Evolutionary conservation across 2,888 invertebrate species (phyloP), one percentile per base, ranked within the genome.

Genomic region (Corbicula japonica): DNA sequence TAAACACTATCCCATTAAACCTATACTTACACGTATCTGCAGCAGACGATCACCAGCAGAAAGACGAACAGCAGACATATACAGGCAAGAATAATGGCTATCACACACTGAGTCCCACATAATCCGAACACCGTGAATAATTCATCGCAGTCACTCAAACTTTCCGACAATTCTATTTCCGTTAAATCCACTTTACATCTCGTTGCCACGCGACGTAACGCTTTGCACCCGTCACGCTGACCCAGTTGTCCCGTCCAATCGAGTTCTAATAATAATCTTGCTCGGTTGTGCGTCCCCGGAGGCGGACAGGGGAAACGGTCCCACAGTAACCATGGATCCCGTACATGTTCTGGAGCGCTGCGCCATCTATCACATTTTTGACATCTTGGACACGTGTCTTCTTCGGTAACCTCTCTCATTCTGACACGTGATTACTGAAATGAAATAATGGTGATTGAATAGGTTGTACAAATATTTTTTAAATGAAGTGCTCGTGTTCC

Each of bases 251-350:
- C 78, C 21, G 80, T 80, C 83, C 83, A 83, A 65, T 83, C 83
- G 8, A 83, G 58, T 70, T 83, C 78, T 26, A 83, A 41, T 32
- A 83, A 50, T 32, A 78, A 35, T 48, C 70, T 71, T 4, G 83
- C 66, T 56, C 76, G 77, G 56, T 80, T 66, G 38, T 34, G 66
- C 4, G 77, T 66, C 1, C 66, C 83, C 38, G 83, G 83, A 3
- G 83, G 83, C 12, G 83, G 83, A 60, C 83, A 83, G 41, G 83
- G 83, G 62, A 83, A 83, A 6, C 76, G 69, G 23, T 83, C 83
- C 83, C 83, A 83, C 21, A 83, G 58, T 8, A 80, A 48, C 80
- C 72, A 70, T 2, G 80, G 83, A 32, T 83, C 83, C 58, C 78
- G 77, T 28, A 83, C 41, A 30, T 61, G 73, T 21, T 83, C 83